Percentiles rank a stretch among this genome's conserved stretches.
Conservation (phyloP, 2,113 vertebrate genomes). For the Otolemur garnettii region DNA sequence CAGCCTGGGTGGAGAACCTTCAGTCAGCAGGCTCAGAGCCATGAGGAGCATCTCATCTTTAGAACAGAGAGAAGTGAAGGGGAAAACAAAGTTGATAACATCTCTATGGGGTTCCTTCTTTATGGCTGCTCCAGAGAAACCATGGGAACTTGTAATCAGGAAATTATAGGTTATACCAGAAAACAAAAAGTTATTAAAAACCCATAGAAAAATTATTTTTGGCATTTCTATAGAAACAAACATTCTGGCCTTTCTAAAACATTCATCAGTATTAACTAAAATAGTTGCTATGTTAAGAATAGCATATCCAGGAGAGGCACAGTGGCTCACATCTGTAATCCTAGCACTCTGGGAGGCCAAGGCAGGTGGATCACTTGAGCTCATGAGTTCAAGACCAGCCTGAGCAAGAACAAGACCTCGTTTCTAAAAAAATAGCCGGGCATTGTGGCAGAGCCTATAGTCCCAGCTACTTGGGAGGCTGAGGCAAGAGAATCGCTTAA, state of each 20-base stretch:
- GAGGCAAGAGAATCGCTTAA: no score
- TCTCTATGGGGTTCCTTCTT: neutral
- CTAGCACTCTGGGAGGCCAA: no score
- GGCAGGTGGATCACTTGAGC: no score
- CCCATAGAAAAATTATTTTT: neutral
- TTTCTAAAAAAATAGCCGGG: no score
- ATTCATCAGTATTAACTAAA: neutral
- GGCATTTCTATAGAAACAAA: neutral
- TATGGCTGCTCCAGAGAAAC: neutral
- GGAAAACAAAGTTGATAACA: neutral
- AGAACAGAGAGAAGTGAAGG: neutral
- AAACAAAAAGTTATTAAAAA: slow-evolving; percentile 15
- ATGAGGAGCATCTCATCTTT: neutral
- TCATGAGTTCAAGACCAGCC: no score
- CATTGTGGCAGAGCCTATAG: no score
- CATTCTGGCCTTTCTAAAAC: neutral
- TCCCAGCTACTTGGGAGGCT: no score
- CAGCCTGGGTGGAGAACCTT: neutral
- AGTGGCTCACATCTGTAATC: no score
- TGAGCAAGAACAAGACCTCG: no score
- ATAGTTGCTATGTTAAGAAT: neutral
- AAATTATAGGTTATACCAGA: neutral
- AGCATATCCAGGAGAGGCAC: neutral
- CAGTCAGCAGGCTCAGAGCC: neutral
- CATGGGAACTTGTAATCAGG: neutral